Evolutionary conservation across 2,113 vertebrate genomes (phyloP).

Genomic region (Cheilinus undulatus): DNA sequence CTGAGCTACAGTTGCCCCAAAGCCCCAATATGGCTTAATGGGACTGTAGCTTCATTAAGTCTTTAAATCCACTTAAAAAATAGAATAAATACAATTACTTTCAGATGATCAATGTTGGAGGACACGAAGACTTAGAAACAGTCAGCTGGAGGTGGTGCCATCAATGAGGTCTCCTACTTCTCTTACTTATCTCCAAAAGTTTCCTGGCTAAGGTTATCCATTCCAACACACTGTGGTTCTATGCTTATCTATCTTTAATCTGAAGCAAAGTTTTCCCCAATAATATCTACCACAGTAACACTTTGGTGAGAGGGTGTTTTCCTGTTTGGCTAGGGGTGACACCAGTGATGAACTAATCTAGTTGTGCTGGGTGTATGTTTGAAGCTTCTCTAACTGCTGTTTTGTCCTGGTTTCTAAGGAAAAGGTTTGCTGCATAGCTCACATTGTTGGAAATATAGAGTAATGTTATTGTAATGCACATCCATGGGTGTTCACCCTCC

Average conservation of each 20-base stretch:
- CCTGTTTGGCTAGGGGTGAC: slow-evolving; percentile 43
- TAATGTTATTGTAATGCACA: slow-evolving; percentile 61
- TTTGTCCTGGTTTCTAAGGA: slow-evolving; percentile 38
- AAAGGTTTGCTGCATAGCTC: slow-evolving; percentile 53
- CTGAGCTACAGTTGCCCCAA: too few species aligned
- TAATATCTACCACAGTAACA: slow-evolving; percentile 59
- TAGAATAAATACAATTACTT: not conserved
- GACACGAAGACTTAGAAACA: too few species aligned
- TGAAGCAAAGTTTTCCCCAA: slow-evolving; percentile 57
- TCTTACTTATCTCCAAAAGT: slow-evolving; percentile 38
- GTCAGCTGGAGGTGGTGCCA: not conserved
- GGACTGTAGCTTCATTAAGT: too few species aligned
- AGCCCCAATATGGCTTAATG: too few species aligned
- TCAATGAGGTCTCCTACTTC: not conserved
- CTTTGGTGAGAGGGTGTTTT: slow-evolving; percentile 45
- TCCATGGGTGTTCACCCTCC: slow-evolving; percentile 71
- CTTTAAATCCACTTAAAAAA: too few species aligned
- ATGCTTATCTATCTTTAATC: slow-evolving; percentile 67
- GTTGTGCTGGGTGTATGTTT: not conserved
- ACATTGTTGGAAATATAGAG: slow-evolving; percentile 57
- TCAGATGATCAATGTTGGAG: not conserved
- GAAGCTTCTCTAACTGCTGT: slow-evolving; percentile 17
- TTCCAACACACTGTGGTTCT: slow-evolving; percentile 57
- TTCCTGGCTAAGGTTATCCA: slow-evolving; percentile 58
- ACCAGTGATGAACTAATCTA: slow-evolving; percentile 25